A percentile compares a stretch with the other conserved stretches of the same genome.
These are phyloP conservation scores for Oxygymnocypris stewartii DNA, from an alignment of 2,113 vertebrate species.

Conservation along the genomic window DNA sequence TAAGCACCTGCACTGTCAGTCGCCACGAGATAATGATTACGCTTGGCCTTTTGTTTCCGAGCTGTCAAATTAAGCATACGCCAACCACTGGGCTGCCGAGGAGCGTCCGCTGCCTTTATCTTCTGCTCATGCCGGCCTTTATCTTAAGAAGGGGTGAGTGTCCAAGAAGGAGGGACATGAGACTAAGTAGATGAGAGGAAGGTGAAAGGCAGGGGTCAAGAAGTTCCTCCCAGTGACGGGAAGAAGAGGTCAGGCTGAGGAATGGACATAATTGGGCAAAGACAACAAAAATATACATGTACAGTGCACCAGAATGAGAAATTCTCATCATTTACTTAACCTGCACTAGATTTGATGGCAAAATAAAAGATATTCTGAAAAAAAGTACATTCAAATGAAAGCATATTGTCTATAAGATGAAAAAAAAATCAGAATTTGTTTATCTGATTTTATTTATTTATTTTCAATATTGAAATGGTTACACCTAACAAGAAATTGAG, in stretches of 20 bases:
- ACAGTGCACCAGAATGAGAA: neutral
- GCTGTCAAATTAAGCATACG: constrained; percentile 60
- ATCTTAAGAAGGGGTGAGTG: neutral
- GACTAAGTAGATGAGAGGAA: constrained; percentile 26
- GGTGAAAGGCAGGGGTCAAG: neutral
- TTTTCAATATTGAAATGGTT: too few relatives aligned
- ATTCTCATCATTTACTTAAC: neutral
- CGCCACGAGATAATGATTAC: constrained; percentile 65
- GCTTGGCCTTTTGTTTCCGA: constrained; percentile 57
- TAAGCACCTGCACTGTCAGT: constrained; percentile 75
- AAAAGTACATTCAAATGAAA: neutral
- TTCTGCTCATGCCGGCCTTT: neutral
- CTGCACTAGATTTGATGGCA: neutral
- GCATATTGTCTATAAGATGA: neutral
- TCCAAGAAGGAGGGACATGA: neutral
- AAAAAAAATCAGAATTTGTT: neutral
- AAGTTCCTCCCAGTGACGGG: neutral
- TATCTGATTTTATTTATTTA: too few relatives aligned
- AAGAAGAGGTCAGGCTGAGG: neutral
- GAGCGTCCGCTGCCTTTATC: constrained; percentile 21
- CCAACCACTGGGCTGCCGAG: constrained; percentile 20
- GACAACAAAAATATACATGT: neutral
- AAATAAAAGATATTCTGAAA: neutral
- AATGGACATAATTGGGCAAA: neutral
- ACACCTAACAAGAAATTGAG: too few relatives aligned